phyloP scores from a whole-genome alignment of 1,140 invertebrate species.

The Diuraphis noxia region DNA sequence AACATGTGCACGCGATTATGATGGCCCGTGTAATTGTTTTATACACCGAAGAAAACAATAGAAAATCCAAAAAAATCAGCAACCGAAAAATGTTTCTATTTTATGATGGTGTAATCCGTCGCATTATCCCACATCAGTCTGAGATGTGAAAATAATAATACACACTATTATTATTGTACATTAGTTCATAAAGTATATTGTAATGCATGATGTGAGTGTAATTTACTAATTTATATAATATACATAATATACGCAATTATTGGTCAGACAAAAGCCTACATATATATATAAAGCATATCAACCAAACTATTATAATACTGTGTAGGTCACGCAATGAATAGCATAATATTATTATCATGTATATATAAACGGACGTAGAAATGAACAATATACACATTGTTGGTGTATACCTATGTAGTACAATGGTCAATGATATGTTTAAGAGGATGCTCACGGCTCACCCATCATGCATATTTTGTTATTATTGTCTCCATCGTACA shows the following conservation, averaged over 20 bases:
- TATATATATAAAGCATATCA: background rate
- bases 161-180: background rate
- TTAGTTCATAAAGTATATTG: too few relatives aligned
- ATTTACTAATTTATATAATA: background rate
- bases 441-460: too few relatives aligned
- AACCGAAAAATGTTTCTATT: background rate
- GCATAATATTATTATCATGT: background rate
- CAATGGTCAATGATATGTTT: too few relatives aligned
- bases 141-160: background rate
- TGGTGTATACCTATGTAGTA: too few relatives aligned
- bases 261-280: background rate
- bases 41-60: background rate
- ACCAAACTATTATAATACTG: background rate
- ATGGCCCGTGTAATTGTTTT: background rate
- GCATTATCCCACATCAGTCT: background rate
- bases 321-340: background rate
- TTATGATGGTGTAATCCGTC: background rate
- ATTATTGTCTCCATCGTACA: too few relatives aligned
- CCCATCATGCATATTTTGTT: too few relatives aligned
- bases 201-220: background rate
- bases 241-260: background rate
- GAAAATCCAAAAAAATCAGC: background rate
- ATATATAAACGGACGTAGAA: background rate
- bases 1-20: background rate
- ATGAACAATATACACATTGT: background rate